Percentiles rank a stretch among this genome's conserved stretches.
Evolutionary conservation across 2,888 invertebrate species (phyloP).

Genomic region (Campoletis raptor): DNA sequence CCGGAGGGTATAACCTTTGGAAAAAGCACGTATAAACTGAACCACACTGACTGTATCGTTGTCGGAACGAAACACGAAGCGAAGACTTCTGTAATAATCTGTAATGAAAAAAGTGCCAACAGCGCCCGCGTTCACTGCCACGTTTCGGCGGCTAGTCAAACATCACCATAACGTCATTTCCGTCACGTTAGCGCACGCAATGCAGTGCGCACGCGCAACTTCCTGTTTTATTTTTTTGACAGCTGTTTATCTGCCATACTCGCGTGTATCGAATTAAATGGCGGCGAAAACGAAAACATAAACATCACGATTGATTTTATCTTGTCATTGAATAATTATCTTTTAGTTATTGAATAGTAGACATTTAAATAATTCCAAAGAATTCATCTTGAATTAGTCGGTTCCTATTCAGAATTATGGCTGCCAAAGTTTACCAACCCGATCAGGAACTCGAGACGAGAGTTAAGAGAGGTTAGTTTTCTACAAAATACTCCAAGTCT

Average conservation of each 20-base stretch:
- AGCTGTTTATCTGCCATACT: conserved; percentile 1
- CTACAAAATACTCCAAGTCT: not conserved
- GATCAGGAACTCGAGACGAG: conserved; percentile 90
- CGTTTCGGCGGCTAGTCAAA: conserved; percentile 77
- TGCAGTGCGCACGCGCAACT: conserved; percentile 21
- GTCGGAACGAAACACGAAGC: conserved; percentile 48
- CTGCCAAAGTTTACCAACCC: conserved; percentile 82
- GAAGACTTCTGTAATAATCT: conserved; percentile 42
- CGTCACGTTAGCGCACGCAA: conserved; percentile 62
- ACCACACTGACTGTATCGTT: conserved; percentile 32
- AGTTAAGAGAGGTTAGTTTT: conserved; percentile 88
- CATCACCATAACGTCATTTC: conserved; percentile 74
- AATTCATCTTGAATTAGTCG: not conserved
- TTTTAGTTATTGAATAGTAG: not conserved
- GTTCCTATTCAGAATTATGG: conserved; percentile 71
- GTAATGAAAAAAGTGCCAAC: conserved; percentile 76
- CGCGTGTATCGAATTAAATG: conserved; percentile 16
- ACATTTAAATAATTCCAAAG: not conserved
- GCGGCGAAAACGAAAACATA: conserved; percentile 37
- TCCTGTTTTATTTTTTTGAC: conserved; percentile 50
- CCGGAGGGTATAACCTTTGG: conserved; percentile 53
- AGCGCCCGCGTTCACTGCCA: conserved; percentile 79
- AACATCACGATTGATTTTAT: conserved; percentile 25
- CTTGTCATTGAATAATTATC: not conserved
- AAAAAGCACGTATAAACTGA: conserved; percentile 64